Conservation (phyloP, 2,888 invertebrate species). For the Parnassius mnemosyne region DNA sequence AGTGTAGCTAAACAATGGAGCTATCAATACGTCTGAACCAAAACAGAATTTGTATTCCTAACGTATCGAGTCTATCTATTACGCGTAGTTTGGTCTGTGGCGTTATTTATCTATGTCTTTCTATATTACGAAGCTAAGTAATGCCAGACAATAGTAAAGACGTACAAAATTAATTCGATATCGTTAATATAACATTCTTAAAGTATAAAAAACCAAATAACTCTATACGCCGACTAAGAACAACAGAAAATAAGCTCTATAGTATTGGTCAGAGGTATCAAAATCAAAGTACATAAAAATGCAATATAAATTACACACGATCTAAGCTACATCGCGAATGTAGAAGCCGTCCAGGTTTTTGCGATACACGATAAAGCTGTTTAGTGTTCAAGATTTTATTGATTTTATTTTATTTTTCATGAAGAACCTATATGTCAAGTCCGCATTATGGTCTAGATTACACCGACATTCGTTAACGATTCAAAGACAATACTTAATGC, state of each 20-base stretch:
- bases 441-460: background rate
- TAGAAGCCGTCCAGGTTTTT: conserved; percentile 59
- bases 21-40: conserved; percentile 21
- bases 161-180: conserved; percentile 35
- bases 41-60: conserved; percentile 16
- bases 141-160: conserved; percentile 32
- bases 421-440: background rate
- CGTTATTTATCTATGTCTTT: conserved; percentile 8
- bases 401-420: background rate
- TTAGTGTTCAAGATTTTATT: conserved; percentile 25
- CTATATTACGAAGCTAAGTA: conserved; percentile 18
- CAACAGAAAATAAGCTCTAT: conserved; percentile 29
- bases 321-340: conserved; percentile 53
- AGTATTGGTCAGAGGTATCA: background rate
- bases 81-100: conserved; percentile 10
- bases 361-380: conserved; percentile 32
- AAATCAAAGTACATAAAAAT: conserved; percentile 19
- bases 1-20: conserved; percentile 25
- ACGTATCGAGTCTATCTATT: conserved; percentile 12
- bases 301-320: conserved; percentile 51
- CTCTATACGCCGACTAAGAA: conserved; percentile 8
- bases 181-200: conserved; percentile 39
- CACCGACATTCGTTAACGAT: no score
- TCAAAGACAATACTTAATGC: no score
- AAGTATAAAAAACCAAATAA: conserved; percentile 24